Percentiles rank a stretch among this genome's conserved stretches.
phyloP scores from a whole-genome alignment of 2,888 invertebrate species.

The Drymonia ruficornis region DNA sequence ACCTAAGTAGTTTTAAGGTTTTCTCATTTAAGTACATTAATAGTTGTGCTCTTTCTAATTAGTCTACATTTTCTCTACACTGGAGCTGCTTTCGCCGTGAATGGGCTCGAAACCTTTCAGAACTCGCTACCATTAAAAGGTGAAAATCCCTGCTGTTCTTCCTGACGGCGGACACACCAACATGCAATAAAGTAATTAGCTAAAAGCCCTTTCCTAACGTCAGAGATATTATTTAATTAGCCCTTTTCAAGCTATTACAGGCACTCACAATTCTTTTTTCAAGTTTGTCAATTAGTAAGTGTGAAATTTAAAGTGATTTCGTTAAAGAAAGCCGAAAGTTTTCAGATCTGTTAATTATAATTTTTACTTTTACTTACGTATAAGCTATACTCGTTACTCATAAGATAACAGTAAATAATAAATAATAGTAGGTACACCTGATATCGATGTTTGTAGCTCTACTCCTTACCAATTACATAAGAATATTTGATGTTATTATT shows the following conservation, averaged over 20 bases:
- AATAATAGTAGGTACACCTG: conserved; percentile 1
- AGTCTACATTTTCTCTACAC: background rate
- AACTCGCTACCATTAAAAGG: background rate
- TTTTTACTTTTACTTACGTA: background rate
- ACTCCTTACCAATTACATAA: background rate
- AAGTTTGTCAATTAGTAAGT: too few species aligned
- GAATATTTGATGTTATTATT: background rate
- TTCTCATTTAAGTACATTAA: background rate
- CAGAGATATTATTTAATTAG: background rate
- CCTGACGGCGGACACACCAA: conserved; percentile 17
- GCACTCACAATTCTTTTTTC: too few species aligned
- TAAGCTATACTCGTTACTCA: background rate
- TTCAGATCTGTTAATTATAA: too few species aligned
- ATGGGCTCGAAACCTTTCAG: background rate
- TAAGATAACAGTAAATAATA: background rate
- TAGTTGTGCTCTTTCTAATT: conserved; percentile 7
- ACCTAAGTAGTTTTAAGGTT: conserved; percentile 10
- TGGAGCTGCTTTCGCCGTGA: background rate
- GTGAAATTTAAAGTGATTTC: background rate
- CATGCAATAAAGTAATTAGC: conserved; percentile 47
- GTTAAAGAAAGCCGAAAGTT: too few species aligned
- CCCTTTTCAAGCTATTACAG: too few species aligned
- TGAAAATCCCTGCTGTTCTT: background rate
- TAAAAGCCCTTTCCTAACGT: conserved; percentile 16
- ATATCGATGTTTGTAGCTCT: conserved; percentile 7